Percentiles rank a stretch among this genome's conserved stretches.
These are phyloP conservation scores for Liodrosophila aerea DNA, from an alignment of 2,888 invertebrate species.

Conservation along the genomic window DNA sequence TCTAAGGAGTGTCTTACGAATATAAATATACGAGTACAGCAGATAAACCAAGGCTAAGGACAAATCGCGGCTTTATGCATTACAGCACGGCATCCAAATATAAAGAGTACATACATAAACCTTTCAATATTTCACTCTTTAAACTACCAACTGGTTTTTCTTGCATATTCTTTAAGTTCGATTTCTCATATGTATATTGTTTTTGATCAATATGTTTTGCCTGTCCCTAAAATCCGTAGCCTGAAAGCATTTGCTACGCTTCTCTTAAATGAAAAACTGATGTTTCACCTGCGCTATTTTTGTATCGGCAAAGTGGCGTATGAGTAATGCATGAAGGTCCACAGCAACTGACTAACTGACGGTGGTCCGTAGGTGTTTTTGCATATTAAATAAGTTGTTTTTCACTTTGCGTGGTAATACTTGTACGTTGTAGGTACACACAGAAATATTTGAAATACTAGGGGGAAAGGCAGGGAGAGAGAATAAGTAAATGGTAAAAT, in stretches of 20 bases:
- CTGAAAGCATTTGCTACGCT: slow-evolving; percentile 8
- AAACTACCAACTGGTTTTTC: no score
- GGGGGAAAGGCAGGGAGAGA: neutral
- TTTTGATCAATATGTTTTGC: slow-evolving; percentile 30
- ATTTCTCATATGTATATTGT: no score
- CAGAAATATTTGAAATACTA: slow-evolving; percentile 34
- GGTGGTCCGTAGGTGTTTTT: slow-evolving; percentile 24
- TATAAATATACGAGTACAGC: no score
- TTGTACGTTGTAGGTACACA: slow-evolving; percentile 39
- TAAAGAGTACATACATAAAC: no score
- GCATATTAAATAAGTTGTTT: slow-evolving; percentile 51
- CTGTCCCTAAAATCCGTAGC: neutral
- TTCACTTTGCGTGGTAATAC: slow-evolving; percentile 16
- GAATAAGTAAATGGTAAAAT: slow-evolving; percentile 27
- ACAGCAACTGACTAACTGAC: slow-evolving; percentile 18
- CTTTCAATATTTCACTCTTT: no score
- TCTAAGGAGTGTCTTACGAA: neutral
- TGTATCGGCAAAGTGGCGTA: slow-evolving; percentile 28
- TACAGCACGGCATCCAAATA: no score
- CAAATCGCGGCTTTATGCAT: no score
- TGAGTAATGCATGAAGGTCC: slow-evolving; percentile 48
- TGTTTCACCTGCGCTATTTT: slow-evolving; percentile 17
- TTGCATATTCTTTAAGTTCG: no score
- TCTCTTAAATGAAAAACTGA: slow-evolving; percentile 31
- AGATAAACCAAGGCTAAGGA: no score